Percentiles rank a stretch among this genome's conserved stretches.
Conservation (phyloP, 1,140 invertebrate genomes). For the Condylostylus longicornis region DNA sequence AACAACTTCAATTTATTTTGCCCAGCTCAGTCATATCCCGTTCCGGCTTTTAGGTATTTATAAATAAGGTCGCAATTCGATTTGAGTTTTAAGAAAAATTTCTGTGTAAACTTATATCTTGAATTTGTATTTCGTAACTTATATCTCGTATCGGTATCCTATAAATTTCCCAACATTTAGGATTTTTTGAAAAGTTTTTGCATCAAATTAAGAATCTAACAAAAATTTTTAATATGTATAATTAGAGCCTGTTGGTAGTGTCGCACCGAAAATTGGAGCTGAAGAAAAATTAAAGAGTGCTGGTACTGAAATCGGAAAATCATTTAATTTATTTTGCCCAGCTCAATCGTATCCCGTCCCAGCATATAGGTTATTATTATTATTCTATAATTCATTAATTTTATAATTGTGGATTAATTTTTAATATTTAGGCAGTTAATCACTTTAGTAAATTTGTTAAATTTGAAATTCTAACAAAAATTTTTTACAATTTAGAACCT, state of each 20-base stretch:
- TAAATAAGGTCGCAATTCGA: too few relatives aligned
- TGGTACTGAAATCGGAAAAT: conserved; percentile 13
- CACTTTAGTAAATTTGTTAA: conserved; percentile 13
- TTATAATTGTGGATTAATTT: too few relatives aligned
- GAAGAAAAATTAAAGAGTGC: conserved; percentile 16
- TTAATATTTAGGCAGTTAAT: too few relatives aligned
- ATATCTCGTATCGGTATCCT: too few relatives aligned
- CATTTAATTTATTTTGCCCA: conserved; percentile 39
- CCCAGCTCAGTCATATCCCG: conserved; percentile 45
- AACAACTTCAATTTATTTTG: conserved; percentile 37
- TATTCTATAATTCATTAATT: too few relatives aligned
- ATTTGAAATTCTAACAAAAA: conserved; percentile 16
- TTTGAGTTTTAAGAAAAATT: conserved; percentile 7
- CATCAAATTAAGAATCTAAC: too few relatives aligned
- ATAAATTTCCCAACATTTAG: too few relatives aligned
- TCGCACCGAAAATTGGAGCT: conserved; percentile 41
- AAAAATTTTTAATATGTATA: not conserved
- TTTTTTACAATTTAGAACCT: conserved; percentile 37
- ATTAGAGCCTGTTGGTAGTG: conserved; percentile 49
- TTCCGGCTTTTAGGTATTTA: conserved; percentile 45
- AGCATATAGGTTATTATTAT: conserved; percentile 47
- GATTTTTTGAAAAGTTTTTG: too few relatives aligned
- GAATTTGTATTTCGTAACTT: too few relatives aligned
- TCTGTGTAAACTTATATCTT: too few relatives aligned
- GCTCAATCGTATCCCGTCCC: conserved; percentile 52